Evolutionary conservation across 2,888 invertebrate genomes (phyloP).

Genomic region (Ornithoptera alexandrae): DNA sequence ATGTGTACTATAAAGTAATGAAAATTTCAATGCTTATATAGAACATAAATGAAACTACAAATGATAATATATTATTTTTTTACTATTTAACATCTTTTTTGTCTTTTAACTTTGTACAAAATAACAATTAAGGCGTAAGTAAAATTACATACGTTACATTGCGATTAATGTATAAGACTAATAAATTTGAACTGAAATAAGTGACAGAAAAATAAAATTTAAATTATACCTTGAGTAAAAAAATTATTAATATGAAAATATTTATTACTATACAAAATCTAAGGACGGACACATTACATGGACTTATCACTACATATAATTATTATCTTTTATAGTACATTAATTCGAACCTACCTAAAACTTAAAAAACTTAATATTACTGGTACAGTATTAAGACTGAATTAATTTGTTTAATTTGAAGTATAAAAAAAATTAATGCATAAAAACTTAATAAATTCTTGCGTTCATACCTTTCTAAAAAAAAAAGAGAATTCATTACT

Average conservation of each 20-base stretch:
- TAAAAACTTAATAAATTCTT: not conserved
- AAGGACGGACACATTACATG: slow-evolving; percentile 31
- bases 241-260: slow-evolving; percentile 7
- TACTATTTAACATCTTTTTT: slow-evolving; percentile 30
- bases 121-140: slow-evolving; percentile 41
- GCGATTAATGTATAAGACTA: not conserved
- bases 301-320: slow-evolving; percentile 19
- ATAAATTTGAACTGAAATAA: slow-evolving; percentile 27
- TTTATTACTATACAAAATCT: slow-evolving; percentile 21
- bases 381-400: slow-evolving; percentile 13
- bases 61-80: slow-evolving; percentile 38
- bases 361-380: slow-evolving; percentile 10
- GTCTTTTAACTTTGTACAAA: slow-evolving; percentile 41
- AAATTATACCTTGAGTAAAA: not conserved
- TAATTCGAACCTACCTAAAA: slow-evolving; percentile 2
- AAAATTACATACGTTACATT: slow-evolving; percentile 19
- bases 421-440: not conserved
- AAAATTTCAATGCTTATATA: not conserved
- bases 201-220: slow-evolving; percentile 17
- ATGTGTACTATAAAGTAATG: not conserved
- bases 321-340: not conserved
- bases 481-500: slow-evolving; percentile 23
- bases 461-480: not conserved
- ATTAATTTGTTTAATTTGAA: not conserved
- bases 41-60: slow-evolving; percentile 28